Evolutionary conservation across 2,888 invertebrate genomes (phyloP), one percentile per base, ranked within the genome.

Genomic region (Myopa testacea): DNA sequence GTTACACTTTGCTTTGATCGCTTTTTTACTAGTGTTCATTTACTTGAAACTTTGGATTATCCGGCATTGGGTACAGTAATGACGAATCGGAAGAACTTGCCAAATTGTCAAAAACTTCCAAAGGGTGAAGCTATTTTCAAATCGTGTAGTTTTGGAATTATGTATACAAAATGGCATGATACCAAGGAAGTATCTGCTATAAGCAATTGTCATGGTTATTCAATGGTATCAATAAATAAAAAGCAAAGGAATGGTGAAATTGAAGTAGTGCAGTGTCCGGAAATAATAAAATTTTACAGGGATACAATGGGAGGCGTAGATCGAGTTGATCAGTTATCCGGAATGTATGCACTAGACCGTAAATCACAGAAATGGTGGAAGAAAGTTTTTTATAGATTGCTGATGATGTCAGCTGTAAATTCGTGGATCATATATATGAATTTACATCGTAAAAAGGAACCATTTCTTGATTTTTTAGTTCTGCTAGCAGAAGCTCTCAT

Each of bases 331-430:
- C 79, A 80, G 68, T 40, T 75, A 45, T 6, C 52, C 7, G 78
- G 75, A 65, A 67, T 74, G 34, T 79, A 81, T 67, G 76, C 80
- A 34, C 71, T 71, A 14, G 75, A 81, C 52, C 52, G 78, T 7
- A 78, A 80, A 63, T 78, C 78, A 12, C 52, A 74, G 16, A 78
- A 81, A 78, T 81, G 78, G 79, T 80, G 77, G 78, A 79, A 80
- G 55, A 81, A 80, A 68, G 79, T 81, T n/a, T 79, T 81, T 63
- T 81, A 71, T 75, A 77, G 73, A n/a, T 68, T 77, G 12, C 14
- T 81, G 16, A 78, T 78, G 76, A 80, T 75, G 77, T 40, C 77
- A 38, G 78, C 77, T 8, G 80, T 72, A 55, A 81, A 79, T 76
- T 34, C 77, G 6, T 79, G 75, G 63, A 75, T 80, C 8, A 76